Percentiles rank a stretch among this genome's conserved stretches.
phyloP scores from a whole-genome alignment of 37 sponge, comb jelly and placozoan species.

The Amphimedon queenslandica region DNA sequence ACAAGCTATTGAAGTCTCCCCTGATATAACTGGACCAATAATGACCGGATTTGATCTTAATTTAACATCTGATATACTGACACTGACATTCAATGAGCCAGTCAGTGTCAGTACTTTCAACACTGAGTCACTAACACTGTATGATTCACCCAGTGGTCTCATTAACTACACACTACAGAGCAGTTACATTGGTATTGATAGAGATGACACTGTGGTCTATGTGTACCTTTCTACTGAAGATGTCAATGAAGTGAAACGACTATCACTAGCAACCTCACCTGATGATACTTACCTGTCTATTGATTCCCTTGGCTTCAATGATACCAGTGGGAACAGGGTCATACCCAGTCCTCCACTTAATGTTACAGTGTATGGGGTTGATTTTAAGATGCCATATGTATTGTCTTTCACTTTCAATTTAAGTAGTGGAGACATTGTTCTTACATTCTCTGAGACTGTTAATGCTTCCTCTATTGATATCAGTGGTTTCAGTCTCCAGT shows the following conservation, averaged over 20 bases:
- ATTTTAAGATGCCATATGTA: conserved; percentile 43
- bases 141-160: conserved; percentile 11
- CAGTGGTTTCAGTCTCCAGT: conserved; percentile 64
- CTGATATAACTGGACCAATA: conserved; percentile 60
- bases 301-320: conserved; percentile 33
- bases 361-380: conserved; percentile 30
- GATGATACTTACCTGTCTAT: conserved; percentile 58
- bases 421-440: conserved; percentile 58
- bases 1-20: conserved; percentile 39
- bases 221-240: conserved; percentile 62
- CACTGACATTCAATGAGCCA: conserved; percentile 72
- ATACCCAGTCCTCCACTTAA: conserved; percentile 33
- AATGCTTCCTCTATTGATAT: conserved; percentile 59
- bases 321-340: conserved; percentile 54
- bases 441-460: conserved; percentile 81
- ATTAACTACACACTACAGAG: conserved; percentile 46
- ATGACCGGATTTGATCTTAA: conserved; percentile 48
- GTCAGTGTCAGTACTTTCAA: conserved; percentile 69
- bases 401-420: conserved; percentile 74
- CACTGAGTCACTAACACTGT: conserved; percentile 35
- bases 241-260: conserved; percentile 72
- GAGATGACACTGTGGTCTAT: conserved; percentile 47
- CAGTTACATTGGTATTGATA: conserved; percentile 30
- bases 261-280: conserved; percentile 61
- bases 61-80: conserved; percentile 46